Conservation (phyloP, 2,113 vertebrate genomes). For the Elgaria multicarinata region DNA sequence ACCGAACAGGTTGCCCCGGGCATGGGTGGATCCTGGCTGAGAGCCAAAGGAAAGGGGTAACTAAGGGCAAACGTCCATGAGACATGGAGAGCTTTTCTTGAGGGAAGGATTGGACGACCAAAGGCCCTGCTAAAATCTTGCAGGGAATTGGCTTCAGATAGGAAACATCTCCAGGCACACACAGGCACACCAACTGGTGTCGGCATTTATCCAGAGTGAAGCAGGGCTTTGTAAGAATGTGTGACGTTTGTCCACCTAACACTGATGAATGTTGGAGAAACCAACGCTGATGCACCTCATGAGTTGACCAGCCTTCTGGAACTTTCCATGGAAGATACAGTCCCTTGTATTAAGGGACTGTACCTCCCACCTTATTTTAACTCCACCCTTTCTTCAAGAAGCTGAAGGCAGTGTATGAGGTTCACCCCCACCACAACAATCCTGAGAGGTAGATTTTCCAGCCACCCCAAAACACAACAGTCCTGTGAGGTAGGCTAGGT, state of each 20-base stretch:
- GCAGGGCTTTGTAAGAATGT: neutral
- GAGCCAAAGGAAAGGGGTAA: neutral
- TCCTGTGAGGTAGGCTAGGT: too few relatives aligned
- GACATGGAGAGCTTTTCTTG: neutral
- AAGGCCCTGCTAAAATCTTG: neutral
- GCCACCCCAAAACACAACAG: too few relatives aligned
- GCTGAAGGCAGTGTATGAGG: neutral
- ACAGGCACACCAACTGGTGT: too few relatives aligned
- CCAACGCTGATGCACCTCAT: neutral
- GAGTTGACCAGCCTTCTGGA: neutral
- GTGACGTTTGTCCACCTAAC: neutral
- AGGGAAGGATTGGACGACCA: neutral
- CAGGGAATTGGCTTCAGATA: neutral
- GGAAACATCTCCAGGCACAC: neutral
- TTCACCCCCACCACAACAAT: too few relatives aligned
- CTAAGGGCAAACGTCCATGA: neutral
- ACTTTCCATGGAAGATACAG: neutral
- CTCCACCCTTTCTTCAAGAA: neutral
- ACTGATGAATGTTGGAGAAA: too few relatives aligned
- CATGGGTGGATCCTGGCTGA: neutral
- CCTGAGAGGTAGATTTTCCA: too few relatives aligned
- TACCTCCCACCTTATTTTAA: too few relatives aligned
- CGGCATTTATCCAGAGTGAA: neutral
- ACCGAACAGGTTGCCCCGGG: slow-evolving; percentile 22
- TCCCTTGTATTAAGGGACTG: too few relatives aligned